Evolutionary conservation across 2,113 vertebrate species (phyloP).

Genomic region (Eulacestoma nigropectus): DNA sequence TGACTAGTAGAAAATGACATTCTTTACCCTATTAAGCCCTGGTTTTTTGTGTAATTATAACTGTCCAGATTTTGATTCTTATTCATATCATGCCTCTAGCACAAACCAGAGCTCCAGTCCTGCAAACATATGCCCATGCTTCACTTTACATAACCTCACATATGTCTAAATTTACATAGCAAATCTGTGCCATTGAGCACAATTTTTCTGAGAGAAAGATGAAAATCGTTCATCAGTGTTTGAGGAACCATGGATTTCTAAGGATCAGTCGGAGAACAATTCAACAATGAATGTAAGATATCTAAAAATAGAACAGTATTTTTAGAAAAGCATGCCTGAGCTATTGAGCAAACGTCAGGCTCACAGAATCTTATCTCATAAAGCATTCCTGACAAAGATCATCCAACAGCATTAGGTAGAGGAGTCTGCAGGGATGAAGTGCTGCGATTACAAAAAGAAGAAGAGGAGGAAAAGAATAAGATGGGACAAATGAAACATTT

Average conservation of each 20-base stretch:
- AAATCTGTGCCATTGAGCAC: not conserved
- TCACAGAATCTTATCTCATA: not conserved
- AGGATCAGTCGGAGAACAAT: not conserved
- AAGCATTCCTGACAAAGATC: conserved; percentile 16
- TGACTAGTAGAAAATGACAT: not conserved
- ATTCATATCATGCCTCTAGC: not conserved
- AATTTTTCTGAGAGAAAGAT: not conserved
- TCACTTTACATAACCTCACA: conserved; percentile 37
- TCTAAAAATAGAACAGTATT: not conserved
- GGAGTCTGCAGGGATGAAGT: not conserved
- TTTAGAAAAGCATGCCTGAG: not conserved
- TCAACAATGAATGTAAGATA: not conserved
- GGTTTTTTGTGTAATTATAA: not conserved
- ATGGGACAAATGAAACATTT: not conserved
- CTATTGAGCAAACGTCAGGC: not conserved
- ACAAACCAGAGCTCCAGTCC: not conserved
- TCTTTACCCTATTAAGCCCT: not conserved
- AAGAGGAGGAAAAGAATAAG: not conserved
- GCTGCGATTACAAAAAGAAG: not conserved
- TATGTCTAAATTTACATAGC: not conserved
- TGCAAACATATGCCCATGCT: conserved; percentile 11
- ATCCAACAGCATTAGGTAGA: not conserved
- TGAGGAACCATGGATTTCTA: not conserved
- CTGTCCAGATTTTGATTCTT: not conserved
- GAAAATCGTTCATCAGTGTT: not conserved